A percentile compares a stretch with the other conserved stretches of the same genome.
phyloP scores from a whole-genome alignment of 1,140 invertebrate genomes.

The Frieseomelitta varia region DNA sequence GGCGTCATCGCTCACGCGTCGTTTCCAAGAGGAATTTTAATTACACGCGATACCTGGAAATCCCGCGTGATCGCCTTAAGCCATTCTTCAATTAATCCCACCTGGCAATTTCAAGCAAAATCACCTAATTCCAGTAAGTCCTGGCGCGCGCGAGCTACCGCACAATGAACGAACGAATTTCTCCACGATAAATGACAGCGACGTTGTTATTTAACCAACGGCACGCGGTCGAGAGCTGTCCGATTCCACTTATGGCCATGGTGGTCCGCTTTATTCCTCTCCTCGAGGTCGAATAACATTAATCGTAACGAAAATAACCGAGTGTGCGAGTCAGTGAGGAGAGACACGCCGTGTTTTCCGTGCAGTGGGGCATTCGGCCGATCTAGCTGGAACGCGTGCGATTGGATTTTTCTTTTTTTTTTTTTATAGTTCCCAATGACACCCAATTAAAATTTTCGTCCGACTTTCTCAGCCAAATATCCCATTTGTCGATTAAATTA shows the following conservation, averaged over 20 bases:
- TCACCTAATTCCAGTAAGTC: neutral
- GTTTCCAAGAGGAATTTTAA: slow-evolving; percentile 38
- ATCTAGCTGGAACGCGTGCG: too few relatives aligned
- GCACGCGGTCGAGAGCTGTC: neutral
- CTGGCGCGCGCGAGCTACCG: neutral
- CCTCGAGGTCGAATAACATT: slow-evolving; percentile 34
- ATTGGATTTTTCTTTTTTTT: too few relatives aligned
- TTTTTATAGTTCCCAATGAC: too few relatives aligned
- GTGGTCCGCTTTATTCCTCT: slow-evolving; percentile 33
- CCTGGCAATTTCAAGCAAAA: neutral
- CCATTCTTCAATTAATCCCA: neutral
- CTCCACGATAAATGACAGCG: neutral
- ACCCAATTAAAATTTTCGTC: too few relatives aligned
- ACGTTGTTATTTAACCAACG: slow-evolving; percentile 5
- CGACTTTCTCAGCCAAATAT: neutral
- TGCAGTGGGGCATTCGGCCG: too few relatives aligned
- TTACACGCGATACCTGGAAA: slow-evolving; percentile 37
- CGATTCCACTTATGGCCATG: slow-evolving; percentile 39
- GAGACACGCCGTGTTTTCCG: slow-evolving; percentile 12
- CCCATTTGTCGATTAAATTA: slow-evolving; percentile 70
- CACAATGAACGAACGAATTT: neutral
- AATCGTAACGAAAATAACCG: slow-evolving; percentile 47
- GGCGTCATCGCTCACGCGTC: neutral
- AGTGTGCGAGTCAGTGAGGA: slow-evolving; percentile 51
- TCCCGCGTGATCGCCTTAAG: slow-evolving; percentile 8